Percentiles rank a stretch among this genome's conserved stretches.
phyloP scores from a whole-genome alignment of 2,797 vertebrate species.

The Esox masquinongy region DNA sequence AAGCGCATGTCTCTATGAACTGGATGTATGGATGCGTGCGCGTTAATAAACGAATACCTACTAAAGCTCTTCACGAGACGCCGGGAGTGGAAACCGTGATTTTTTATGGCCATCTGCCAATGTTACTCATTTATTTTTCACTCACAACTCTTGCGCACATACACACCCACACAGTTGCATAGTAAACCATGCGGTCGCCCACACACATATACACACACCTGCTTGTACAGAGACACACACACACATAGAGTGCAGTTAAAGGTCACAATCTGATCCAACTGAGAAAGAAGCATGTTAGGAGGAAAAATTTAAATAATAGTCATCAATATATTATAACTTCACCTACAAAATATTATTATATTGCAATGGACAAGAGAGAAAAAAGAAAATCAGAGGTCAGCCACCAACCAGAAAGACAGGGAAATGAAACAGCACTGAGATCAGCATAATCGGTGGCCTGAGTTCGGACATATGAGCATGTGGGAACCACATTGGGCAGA shows the following conservation, averaged over 20 bases:
- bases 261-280: background rate
- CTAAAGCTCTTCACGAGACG: background rate
- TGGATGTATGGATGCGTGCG: background rate
- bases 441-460: background rate
- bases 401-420: background rate
- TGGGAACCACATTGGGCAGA: background rate
- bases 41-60: background rate
- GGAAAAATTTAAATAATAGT: background rate
- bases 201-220: background rate
- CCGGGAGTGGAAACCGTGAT: constrained; percentile 13
- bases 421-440: background rate
- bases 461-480: background rate
- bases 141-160: background rate
- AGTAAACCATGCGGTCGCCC: background rate
- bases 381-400: background rate
- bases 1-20: background rate
- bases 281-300: background rate
- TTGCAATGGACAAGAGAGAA: background rate
- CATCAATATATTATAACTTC: background rate
- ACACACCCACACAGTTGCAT: background rate
- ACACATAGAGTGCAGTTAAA: background rate
- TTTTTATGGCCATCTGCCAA: constrained; percentile 26
- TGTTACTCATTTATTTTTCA: background rate
- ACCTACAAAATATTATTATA: background rate
- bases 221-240: background rate